A percentile compares a stretch with the other conserved stretches of the same genome.
Evolutionary conservation across 1,140 invertebrate species (phyloP).

Genomic region (Psilanteris sp.): DNA sequence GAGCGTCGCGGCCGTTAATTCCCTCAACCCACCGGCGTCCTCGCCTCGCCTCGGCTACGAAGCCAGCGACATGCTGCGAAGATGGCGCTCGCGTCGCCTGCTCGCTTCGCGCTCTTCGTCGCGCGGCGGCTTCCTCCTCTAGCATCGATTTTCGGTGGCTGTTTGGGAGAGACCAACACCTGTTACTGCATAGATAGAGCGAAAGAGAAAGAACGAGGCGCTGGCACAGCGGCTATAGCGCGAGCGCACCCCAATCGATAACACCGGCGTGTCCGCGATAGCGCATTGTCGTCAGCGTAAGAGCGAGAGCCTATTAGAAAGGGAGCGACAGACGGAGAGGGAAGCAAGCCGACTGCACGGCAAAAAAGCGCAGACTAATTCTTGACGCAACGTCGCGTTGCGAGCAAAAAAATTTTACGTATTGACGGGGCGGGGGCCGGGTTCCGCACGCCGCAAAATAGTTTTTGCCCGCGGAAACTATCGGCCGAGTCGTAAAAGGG

Average conservation of each 20-base stretch:
- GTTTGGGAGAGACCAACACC: slow-evolving; percentile 63
- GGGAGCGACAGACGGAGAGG: slow-evolving; percentile 30
- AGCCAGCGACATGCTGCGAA: slow-evolving; percentile 38
- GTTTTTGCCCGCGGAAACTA: too few species aligned
- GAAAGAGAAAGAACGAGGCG: slow-evolving; percentile 61
- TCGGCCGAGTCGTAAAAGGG: too few species aligned
- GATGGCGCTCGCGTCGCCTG: slow-evolving; percentile 40
- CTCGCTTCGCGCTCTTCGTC: slow-evolving; percentile 35
- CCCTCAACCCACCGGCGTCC: slow-evolving; percentile 28
- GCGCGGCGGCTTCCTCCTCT: slow-evolving; percentile 36
- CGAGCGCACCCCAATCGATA: slow-evolving; percentile 61
- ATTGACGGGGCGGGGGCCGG: too few species aligned
- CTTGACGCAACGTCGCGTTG: slow-evolving; percentile 37
- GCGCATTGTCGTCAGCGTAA: slow-evolving; percentile 61
- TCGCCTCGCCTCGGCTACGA: slow-evolving; percentile 27
- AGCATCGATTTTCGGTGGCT: slow-evolving; percentile 58
- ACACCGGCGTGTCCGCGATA: slow-evolving; percentile 61
- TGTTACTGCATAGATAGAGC: slow-evolving; percentile 64
- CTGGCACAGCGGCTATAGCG: slow-evolving; percentile 59
- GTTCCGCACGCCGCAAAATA: not conserved
- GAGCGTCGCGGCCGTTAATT: slow-evolving; percentile 54
- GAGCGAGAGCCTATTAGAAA: slow-evolving; percentile 29
- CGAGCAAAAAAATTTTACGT: slow-evolving; percentile 28
- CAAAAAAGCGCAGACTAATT: slow-evolving; percentile 49
- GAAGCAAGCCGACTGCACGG: slow-evolving; percentile 18